A percentile compares a stretch with the other conserved stretches of the same genome.
Conservation (phyloP, 2,888 invertebrate species). For the Megamerina dolium region DNA sequence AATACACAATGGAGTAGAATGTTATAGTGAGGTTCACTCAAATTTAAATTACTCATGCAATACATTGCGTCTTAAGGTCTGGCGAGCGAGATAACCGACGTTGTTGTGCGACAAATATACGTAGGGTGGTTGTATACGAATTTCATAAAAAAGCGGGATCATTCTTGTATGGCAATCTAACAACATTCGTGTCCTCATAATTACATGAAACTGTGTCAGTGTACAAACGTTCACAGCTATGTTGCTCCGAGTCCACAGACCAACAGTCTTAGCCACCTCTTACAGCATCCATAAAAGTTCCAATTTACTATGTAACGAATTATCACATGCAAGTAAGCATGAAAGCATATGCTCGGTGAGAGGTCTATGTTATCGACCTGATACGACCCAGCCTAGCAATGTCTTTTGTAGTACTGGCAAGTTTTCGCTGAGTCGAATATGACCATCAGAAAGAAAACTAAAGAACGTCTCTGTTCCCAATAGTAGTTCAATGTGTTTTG, state of each 20-base stretch:
- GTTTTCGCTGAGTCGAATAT: slow-evolving; percentile 17
- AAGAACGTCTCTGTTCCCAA: slow-evolving; percentile 20
- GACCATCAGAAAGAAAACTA: slow-evolving; percentile 17
- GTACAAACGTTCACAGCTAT: too few species aligned
- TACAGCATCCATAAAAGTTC: background rate
- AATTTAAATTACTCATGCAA: too few species aligned
- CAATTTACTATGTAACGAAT: slow-evolving; percentile 4
- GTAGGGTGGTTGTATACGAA: too few species aligned
- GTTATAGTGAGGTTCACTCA: slow-evolving; percentile 12
- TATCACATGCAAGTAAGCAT: slow-evolving; percentile 7
- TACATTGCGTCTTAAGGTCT: too few species aligned
- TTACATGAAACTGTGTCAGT: slow-evolving; percentile 1
- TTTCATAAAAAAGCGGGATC: too few species aligned
- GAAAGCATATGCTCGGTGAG: background rate
- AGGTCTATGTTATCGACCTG: slow-evolving; percentile 12
- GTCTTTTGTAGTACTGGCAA: slow-evolving; percentile 23
- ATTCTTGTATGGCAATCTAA: too few species aligned
- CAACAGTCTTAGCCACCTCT: too few species aligned
- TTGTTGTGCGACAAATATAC: too few species aligned
- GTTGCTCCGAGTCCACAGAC: too few species aligned
- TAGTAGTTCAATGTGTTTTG: slow-evolving; percentile 17
- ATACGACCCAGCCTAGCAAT: slow-evolving; percentile 21
- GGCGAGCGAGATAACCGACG: too few species aligned
- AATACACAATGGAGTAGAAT: slow-evolving; percentile 18
- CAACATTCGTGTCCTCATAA: too few species aligned